Conservation (phyloP, 2,797 vertebrate species). For the Enteromius paludinosus region DNA sequence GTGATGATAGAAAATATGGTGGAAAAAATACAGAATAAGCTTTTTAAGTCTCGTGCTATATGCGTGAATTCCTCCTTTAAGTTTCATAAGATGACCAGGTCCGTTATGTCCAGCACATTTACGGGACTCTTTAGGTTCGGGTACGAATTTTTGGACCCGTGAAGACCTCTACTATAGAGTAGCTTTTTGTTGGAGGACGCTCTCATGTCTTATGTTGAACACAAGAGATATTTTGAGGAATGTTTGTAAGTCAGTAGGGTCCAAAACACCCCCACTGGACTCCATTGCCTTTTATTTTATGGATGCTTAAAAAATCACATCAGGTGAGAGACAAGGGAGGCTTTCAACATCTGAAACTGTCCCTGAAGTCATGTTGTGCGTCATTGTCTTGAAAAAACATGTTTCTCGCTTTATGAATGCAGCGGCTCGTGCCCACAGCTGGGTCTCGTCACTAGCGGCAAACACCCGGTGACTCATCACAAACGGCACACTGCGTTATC, state of each 20-base stretch:
- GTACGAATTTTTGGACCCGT: too few species aligned
- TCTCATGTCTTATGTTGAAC: background rate
- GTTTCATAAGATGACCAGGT: too few species aligned
- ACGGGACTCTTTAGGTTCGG: too few species aligned
- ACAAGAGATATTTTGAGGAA: too few species aligned
- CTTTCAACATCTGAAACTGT: background rate
- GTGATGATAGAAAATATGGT: too few species aligned
- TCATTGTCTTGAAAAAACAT: constrained; percentile 61
- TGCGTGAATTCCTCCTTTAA: too few species aligned
- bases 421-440: constrained; percentile 70
- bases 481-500: constrained; percentile 67
- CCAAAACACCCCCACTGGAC: background rate
- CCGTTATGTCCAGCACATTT: too few species aligned
- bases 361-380: background rate
- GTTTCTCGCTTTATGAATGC: constrained; percentile 62
- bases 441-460: constrained; percentile 65
- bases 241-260: background rate
- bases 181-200: too few species aligned
- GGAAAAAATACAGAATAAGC: too few species aligned
- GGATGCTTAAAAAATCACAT: background rate
- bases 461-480: constrained; percentile 67
- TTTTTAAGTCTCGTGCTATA: too few species aligned
- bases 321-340: background rate
- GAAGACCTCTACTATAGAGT: too few species aligned
- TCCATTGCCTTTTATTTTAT: background rate